Conservation (phyloP, 2,113 vertebrate species). For the Poeciliopsis occidentalis region DNA sequence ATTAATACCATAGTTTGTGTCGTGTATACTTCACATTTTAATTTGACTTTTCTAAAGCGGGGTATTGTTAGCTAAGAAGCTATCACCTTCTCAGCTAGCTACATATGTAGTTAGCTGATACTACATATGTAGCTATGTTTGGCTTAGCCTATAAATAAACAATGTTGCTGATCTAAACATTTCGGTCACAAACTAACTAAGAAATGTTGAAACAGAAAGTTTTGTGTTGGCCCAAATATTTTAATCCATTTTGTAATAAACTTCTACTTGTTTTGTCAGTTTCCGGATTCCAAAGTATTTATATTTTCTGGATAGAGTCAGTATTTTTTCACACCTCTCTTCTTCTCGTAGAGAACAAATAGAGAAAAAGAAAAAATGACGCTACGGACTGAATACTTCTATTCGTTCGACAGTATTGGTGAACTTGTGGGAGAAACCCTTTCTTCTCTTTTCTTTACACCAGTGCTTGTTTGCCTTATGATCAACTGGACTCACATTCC, state of each 20-base stretch:
- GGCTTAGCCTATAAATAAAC: too few species aligned
- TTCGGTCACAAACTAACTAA: too few species aligned
- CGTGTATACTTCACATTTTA: background rate
- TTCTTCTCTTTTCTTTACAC: background rate
- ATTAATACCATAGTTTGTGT: background rate
- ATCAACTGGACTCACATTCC: constrained; percentile 8
- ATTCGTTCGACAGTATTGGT: background rate
- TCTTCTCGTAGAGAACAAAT: background rate
- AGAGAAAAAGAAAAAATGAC: background rate
- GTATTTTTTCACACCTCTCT: background rate
- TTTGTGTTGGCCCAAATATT: background rate
- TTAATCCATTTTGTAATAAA: too few species aligned
- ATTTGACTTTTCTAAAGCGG: background rate
- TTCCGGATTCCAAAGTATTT: background rate
- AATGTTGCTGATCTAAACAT: too few species aligned
- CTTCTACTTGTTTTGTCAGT: background rate
- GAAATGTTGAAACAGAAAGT: too few species aligned
- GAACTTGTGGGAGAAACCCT: background rate
- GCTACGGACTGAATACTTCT: background rate
- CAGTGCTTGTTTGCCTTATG: constrained; percentile 31
- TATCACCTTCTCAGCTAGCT: background rate
- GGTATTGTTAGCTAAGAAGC: background rate
- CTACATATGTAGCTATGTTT: background rate
- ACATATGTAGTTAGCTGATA: background rate
- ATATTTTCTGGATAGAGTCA: constrained; percentile 4